Conservation (phyloP, 1,140 invertebrate genomes). For the Trissolcus basalis region DNA sequence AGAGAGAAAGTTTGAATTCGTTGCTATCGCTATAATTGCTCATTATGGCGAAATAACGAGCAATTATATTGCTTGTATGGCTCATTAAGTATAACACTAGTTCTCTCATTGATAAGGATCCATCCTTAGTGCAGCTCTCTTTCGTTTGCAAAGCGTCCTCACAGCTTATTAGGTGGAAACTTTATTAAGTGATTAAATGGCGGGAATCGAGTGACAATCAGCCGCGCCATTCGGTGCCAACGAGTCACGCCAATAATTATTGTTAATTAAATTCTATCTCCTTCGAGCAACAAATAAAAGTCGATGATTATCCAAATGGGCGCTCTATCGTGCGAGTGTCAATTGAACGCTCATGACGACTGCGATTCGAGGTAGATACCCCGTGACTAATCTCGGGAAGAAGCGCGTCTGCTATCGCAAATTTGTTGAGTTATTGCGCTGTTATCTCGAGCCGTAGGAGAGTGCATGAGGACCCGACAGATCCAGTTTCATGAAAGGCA, state of each 20-base stretch:
- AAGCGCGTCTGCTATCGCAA: slow-evolving; percentile 66
- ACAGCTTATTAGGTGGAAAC: too few species aligned
- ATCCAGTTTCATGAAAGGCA: slow-evolving; percentile 74
- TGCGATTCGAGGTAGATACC: slow-evolving; percentile 39
- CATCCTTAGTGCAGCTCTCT: too few species aligned
- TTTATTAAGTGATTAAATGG: slow-evolving; percentile 32
- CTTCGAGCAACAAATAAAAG: slow-evolving; percentile 16
- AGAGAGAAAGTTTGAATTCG: too few species aligned
- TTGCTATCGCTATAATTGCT: too few species aligned
- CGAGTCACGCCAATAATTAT: slow-evolving; percentile 33
- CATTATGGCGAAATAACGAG: too few species aligned
- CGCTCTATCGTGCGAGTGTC: slow-evolving; percentile 12
- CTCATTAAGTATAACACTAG: too few species aligned
- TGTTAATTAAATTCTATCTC: slow-evolving; percentile 41
- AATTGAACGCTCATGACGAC: slow-evolving; percentile 27
- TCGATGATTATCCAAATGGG: neutral
- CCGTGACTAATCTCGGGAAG: slow-evolving; percentile 69
- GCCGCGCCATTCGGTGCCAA: slow-evolving; percentile 30
- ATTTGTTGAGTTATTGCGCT: slow-evolving; percentile 72
- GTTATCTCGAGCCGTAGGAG: slow-evolving; percentile 68
- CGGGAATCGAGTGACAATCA: slow-evolving; percentile 32
- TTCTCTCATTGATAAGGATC: too few species aligned
- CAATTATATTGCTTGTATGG: too few species aligned
- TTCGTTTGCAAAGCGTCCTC: slow-evolving; percentile 18
- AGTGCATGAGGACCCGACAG: slow-evolving; percentile 50